Base-by-base conservation (phyloP, 1,140 invertebrate genomes). In the Copidosoma floridanum region DNA sequence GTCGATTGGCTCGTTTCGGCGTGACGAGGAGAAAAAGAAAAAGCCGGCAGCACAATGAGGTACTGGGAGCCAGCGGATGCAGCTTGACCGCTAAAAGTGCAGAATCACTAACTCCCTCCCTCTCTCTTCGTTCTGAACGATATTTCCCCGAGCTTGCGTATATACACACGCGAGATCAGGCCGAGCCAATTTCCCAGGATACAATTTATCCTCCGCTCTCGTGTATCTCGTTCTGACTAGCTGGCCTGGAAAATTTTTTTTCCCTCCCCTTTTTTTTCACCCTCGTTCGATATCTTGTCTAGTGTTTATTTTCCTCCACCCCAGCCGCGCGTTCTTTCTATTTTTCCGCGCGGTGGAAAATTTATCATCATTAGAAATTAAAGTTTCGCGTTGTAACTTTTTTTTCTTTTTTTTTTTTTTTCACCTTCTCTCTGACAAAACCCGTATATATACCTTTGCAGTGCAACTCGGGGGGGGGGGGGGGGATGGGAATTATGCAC, bases 41-140 rank as follows among this genome's bases (percentile, higher is more conserved):
- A 32, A 32, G 29, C 29, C 6, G 29, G 29, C 0, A 32, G 29
- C 29, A 6, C n/a, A n/a, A n/a, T n/a, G n/a, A n/a, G 29, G 29
- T 12, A 8, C 29, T 32, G 12, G 29, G 6, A 67, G 57, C 55
- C n/a, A n/a, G n/a, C n/a, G n/a, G 24, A 63, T n/a, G 21, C 55
- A 60, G 64, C 60, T 66, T 66, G 63, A 64, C 65, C 64, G 59
- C 64, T 63, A 69, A 67, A 65, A 66, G 59, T 62, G 61, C 52
- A 44, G 58, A 68, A 65, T 68, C 61, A 70, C 63, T 65, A 61
- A 57, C 59, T 61, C 32, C 40, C 38, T 50, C 41, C 6, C 6
- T 41, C 59, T 61, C 32, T 47, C 38, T 50, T 48, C 6, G 29
- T 41, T 20, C 37, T 32, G 40, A 53, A 61, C 60, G 58, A 65